phyloP scores from a whole-genome alignment of 2,113 vertebrate genomes.

The Andinoacara biseriatus region DNA sequence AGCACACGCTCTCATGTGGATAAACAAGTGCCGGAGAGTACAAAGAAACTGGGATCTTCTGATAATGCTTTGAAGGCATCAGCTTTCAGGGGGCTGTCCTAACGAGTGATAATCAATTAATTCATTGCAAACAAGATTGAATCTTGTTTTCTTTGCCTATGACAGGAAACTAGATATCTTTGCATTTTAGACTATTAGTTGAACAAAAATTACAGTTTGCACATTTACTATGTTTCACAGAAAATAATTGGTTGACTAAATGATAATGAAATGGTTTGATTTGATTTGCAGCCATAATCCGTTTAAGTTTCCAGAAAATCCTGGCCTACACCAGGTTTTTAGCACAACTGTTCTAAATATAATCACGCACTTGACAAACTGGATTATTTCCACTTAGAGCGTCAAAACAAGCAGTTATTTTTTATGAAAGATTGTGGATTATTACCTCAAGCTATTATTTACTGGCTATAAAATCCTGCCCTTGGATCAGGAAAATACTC shows the following conservation, averaged over 20 bases:
- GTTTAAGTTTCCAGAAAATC: background rate
- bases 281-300: background rate
- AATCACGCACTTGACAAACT: background rate
- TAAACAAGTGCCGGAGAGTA: background rate
- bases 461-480: background rate
- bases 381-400: background rate
- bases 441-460: background rate
- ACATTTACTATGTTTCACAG: background rate
- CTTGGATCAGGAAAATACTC: background rate
- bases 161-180: background rate
- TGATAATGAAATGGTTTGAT: background rate
- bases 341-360: rapidly evolving
- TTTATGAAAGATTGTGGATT: conserved; percentile 4
- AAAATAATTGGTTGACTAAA: background rate
- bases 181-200: background rate
- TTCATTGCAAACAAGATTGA: background rate
- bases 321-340: background rate
- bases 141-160: background rate
- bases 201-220: background rate
- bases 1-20: too few relatives aligned
- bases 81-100: too few relatives aligned
- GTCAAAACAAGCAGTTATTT: conserved; percentile 13
- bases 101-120: background rate
- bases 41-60: background rate
- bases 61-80: background rate